Evolutionary conservation across 2,113 vertebrate species (phyloP).

Genomic region (Nycticorax nycticorax): DNA sequence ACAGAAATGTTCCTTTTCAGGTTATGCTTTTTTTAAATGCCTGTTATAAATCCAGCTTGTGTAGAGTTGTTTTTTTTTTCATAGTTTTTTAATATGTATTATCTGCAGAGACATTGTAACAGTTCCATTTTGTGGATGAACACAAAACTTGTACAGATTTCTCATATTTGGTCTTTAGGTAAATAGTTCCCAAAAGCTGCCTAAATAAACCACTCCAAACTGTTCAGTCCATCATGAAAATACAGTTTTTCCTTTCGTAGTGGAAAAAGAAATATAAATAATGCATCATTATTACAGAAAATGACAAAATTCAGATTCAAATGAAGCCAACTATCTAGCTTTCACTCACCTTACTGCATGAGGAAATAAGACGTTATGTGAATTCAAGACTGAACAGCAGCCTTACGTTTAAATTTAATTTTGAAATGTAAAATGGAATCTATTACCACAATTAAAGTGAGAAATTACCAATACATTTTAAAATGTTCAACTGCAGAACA

Average conservation of each 20-base stretch:
- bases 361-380: constrained; percentile 51
- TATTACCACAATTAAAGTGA: constrained; percentile 49
- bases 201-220: constrained; percentile 79
- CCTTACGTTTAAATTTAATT: constrained; percentile 9
- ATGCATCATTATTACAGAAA: constrained; percentile 72
- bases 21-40: constrained; percentile 61
- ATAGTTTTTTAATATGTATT: constrained; percentile 70
- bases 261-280: constrained; percentile 80
- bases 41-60: constrained; percentile 75
- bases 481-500: constrained; percentile 52
- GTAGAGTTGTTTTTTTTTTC: constrained; percentile 66
- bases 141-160: constrained; percentile 76
- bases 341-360: constrained; percentile 35
- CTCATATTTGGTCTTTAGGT: constrained; percentile 81
- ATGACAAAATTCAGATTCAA: constrained; percentile 41
- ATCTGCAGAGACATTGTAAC: constrained; percentile 73
- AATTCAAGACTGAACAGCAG: constrained; percentile 57
- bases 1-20: constrained; percentile 67
- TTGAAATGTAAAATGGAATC: constrained; percentile 54
- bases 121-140: constrained; percentile 69
- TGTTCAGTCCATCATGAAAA: constrained; percentile 75
- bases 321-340: constrained; percentile 38
- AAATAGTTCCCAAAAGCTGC: constrained; percentile 78
- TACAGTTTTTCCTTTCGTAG: constrained; percentile 64
- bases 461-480: constrained; percentile 31